Evolutionary conservation across 2,797 vertebrate species (phyloP).

Genomic region (Artibeus lituratus): DNA sequence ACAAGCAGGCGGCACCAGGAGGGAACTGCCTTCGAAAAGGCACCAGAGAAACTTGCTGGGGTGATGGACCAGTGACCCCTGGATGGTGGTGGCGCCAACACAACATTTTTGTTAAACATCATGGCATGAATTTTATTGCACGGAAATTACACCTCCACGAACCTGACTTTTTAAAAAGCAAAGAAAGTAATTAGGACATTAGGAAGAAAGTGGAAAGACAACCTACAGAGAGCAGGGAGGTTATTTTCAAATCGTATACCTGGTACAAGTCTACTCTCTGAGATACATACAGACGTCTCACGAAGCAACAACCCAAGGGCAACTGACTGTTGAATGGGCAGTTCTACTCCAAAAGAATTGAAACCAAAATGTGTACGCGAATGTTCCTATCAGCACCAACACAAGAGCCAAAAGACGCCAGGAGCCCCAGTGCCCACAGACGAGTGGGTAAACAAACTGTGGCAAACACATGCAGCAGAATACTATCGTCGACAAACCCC

Average conservation of each 20-base stretch:
- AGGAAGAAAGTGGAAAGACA: background rate
- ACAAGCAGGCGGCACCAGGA: background rate
- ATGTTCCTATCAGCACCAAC: background rate
- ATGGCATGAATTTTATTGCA: no score
- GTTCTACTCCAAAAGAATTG: background rate
- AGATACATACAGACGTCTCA: background rate
- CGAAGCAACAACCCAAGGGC: background rate
- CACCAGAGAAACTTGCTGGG: background rate
- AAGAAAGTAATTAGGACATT: background rate
- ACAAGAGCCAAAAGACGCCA: background rate
- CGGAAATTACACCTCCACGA: background rate
- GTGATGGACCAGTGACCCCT: background rate
- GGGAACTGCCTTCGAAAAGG: background rate
- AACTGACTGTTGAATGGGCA: background rate
- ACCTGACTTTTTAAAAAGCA: background rate
- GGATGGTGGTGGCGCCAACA: no score
- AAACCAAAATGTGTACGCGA: background rate
- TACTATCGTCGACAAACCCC: background rate
- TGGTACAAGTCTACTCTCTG: background rate
- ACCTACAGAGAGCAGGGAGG: background rate
- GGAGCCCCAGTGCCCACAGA: background rate
- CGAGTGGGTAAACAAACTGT: background rate
- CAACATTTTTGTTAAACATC: background rate
- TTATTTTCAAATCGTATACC: background rate
- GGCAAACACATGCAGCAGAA: fast-evolving